These are phyloP conservation scores for Drosophila sp. DNA, from an alignment of 1,140 invertebrate genomes.

Conservation along the genomic window DNA sequence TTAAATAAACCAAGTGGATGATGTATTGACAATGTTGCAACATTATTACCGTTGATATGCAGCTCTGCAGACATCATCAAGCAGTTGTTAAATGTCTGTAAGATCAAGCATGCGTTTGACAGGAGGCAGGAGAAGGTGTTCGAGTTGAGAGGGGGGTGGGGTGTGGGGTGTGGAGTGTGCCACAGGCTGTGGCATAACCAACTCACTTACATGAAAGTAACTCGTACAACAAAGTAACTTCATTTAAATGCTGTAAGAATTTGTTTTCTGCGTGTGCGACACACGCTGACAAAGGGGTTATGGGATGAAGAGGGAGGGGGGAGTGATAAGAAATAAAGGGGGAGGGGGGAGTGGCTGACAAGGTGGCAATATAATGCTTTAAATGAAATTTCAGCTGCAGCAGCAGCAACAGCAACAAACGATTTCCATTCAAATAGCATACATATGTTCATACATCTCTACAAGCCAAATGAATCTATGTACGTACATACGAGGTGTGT, in stretches of 20 bases:
- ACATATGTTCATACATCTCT: conserved; percentile 50
- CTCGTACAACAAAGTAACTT: conserved; percentile 62
- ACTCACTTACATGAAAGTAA: conserved; percentile 44
- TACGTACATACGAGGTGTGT: not conserved
- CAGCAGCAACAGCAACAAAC: conserved; percentile 23
- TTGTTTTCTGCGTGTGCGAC: conserved; percentile 72
- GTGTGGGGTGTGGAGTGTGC: not conserved
- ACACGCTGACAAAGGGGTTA: conserved; percentile 27
- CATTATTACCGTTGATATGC: conserved; percentile 2
- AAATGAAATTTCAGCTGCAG: conserved; percentile 48
- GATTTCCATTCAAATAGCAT: conserved; percentile 54
- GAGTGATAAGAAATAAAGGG: not conserved
- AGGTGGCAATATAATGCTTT: conserved; percentile 49
- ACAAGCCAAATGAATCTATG: conserved; percentile 28
- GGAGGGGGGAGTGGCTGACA: conserved; percentile 5
- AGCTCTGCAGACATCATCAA: conserved; percentile 17
- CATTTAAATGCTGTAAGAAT: conserved; percentile 81
- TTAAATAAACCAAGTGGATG: not conserved
- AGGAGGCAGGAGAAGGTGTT: not conserved
- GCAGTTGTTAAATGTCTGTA: conserved; percentile 15
- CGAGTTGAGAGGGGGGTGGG: not conserved
- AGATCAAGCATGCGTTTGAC: not conserved
- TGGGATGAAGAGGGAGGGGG: conserved; percentile 4
- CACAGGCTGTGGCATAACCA: conserved; percentile 20
- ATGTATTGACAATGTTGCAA: not conserved